These are phyloP conservation scores for Trichoplax adhaerens DNA, from an alignment of 37 sponge, comb jelly and placozoan genomes.

Conservation along the genomic window DNA sequence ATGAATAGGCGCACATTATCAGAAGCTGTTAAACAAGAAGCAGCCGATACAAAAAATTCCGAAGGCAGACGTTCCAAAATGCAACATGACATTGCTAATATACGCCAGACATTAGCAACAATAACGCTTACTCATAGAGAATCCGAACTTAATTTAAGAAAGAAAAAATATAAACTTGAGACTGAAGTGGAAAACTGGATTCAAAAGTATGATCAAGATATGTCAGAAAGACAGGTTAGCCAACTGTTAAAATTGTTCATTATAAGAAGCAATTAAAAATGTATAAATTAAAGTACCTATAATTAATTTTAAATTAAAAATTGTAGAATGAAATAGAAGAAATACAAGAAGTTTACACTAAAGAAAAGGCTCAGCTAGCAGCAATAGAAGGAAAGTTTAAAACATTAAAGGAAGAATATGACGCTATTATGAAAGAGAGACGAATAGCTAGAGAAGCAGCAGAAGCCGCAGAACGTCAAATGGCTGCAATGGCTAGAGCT, in stretches of 20 bases:
- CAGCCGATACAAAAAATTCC: conserved; percentile 13
- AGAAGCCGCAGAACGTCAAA: conserved; percentile 37
- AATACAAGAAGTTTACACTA: conserved; percentile 29
- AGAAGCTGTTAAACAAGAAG: conserved; percentile 48
- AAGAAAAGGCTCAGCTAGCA: conserved; percentile 58
- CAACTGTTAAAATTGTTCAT: neutral
- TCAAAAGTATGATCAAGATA: conserved; percentile 73
- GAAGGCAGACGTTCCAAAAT: conserved; percentile 19
- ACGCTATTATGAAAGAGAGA: conserved; percentile 63
- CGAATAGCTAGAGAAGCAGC: conserved; percentile 50
- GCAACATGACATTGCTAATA: conserved; percentile 31
- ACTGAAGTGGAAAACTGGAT: conserved; percentile 92
- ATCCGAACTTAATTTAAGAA: conserved; percentile 53
- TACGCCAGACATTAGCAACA: conserved; percentile 39
- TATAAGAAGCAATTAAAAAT: neutral
- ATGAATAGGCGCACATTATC: conserved; percentile 28
- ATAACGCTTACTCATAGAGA: conserved; percentile 38
- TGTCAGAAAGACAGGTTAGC: conserved; percentile 74
- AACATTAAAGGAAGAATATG: conserved; percentile 54
- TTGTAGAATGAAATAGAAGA: conserved; percentile 48
- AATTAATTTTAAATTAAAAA: neutral
- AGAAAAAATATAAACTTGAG: conserved; percentile 69
- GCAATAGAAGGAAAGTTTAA: conserved; percentile 68
- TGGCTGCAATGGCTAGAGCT: neutral
- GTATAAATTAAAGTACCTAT: neutral